Evolutionary conservation across 1,140 invertebrate species (phyloP).

Genomic region (Bombus turneri): DNA sequence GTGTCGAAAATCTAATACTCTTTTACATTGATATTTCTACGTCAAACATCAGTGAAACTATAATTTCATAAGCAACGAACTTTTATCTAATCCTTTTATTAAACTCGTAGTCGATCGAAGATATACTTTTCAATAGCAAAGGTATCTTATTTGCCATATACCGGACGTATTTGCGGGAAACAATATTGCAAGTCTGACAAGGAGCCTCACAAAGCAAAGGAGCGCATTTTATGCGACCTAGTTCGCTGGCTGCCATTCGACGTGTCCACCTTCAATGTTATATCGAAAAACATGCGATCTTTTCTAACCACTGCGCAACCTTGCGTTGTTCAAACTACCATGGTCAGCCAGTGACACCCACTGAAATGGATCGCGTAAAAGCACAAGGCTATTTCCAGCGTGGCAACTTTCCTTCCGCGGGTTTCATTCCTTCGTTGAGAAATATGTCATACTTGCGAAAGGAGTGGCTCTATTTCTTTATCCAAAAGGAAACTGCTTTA

Average conservation of each 20-base stretch:
- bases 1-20: neutral
- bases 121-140: neutral
- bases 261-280: constrained; percentile 25
- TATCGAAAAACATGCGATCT: constrained; percentile 33
- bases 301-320: neutral
- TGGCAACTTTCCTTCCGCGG: constrained; percentile 28
- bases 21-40: neutral
- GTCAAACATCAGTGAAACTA: neutral
- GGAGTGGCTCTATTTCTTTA: neutral
- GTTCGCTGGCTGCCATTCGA: constrained; percentile 17
- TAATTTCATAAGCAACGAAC: neutral
- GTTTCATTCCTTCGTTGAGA: constrained; percentile 20
- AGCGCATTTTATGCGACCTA: constrained; percentile 28
- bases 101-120: neutral
- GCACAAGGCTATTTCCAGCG: constrained; percentile 32
- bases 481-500: neutral
- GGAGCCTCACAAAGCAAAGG: neutral
- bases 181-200: neutral
- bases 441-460: constrained; percentile 46
- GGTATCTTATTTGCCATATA: neutral
- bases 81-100: neutral
- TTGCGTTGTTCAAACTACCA: constrained; percentile 18
- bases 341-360: neutral
- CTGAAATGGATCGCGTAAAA: constrained; percentile 24
- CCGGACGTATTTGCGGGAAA: neutral